Conservation (phyloP, 2,888 invertebrate genomes). For the Bugula neritina region DNA sequence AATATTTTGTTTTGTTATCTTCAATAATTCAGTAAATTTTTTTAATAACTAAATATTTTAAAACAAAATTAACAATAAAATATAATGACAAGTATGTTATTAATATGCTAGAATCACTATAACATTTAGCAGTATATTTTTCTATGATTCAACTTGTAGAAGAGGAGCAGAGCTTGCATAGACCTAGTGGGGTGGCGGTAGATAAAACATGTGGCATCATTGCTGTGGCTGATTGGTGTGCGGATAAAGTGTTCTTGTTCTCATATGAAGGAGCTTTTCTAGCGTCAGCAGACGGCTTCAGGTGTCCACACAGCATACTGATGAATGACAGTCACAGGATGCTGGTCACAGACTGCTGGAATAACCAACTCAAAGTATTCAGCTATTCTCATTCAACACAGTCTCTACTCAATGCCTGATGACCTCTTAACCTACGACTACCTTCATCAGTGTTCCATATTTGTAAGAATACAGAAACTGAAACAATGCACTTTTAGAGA, state of each 20-base stretch:
- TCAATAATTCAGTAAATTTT: too few relatives aligned
- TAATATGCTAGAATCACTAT: too few relatives aligned
- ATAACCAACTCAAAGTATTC: slow-evolving; percentile 22
- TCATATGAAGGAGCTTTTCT: slow-evolving; percentile 8
- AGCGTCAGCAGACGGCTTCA: neutral
- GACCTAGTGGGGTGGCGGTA: neutral
- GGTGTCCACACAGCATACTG: slow-evolving; percentile 6
- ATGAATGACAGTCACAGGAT: slow-evolving; percentile 19
- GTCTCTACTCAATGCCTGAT: too few relatives aligned
- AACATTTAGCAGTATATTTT: neutral
- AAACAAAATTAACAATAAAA: too few relatives aligned
- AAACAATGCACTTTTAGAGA: too few relatives aligned
- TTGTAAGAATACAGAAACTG: too few relatives aligned
- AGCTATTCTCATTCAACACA: slow-evolving; percentile 11
- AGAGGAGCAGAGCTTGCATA: neutral
- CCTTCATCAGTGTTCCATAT: too few relatives aligned
- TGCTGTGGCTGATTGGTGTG: slow-evolving; percentile 12
- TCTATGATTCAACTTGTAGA: neutral
- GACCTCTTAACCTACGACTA: too few relatives aligned
- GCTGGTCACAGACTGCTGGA: slow-evolving; percentile 15
- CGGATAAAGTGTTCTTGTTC: neutral
- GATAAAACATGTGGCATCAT: slow-evolving; percentile 13
- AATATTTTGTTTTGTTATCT: too few relatives aligned
- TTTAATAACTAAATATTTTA: too few relatives aligned
- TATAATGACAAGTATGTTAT: too few relatives aligned